Evolutionary conservation across 2,888 invertebrate genomes (phyloP).

Genomic region (Clostera curtula): DNA sequence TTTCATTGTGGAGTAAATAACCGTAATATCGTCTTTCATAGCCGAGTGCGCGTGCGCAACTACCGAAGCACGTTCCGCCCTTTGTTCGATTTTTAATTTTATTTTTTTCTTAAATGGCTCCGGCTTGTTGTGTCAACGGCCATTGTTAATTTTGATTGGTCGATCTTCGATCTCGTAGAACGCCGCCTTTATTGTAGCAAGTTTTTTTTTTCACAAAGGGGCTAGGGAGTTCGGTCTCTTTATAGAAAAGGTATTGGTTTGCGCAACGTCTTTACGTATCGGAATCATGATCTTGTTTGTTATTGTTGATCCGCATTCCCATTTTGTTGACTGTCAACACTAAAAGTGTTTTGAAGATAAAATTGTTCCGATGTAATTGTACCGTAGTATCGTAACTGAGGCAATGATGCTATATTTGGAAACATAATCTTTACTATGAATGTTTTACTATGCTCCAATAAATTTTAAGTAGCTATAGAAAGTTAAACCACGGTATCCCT

Average conservation of each 20-base stretch:
- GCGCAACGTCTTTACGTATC: constrained; percentile 33
- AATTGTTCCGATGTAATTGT: constrained; percentile 17
- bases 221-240: constrained; percentile 20
- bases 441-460: too few relatives aligned
- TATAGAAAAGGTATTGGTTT: constrained; percentile 25
- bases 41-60: constrained; percentile 35
- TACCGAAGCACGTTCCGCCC: constrained; percentile 50
- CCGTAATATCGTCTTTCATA: constrained; percentile 30
- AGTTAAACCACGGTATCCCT: too few relatives aligned
- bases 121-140: constrained; percentile 38
- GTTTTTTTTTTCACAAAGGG: constrained; percentile 21
- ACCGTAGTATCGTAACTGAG: too few relatives aligned
- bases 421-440: too few relatives aligned
- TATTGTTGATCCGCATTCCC: constrained; percentile 29
- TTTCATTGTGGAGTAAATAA: constrained; percentile 21
- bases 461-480: too few relatives aligned
- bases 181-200: constrained; percentile 36
- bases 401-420: too few relatives aligned
- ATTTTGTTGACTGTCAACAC: constrained; percentile 23
- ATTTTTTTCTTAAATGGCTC: constrained; percentile 39
- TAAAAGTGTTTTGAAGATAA: constrained; percentile 17
- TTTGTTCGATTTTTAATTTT: constrained; percentile 41
- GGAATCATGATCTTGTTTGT: constrained; percentile 32
- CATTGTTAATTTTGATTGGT: constrained; percentile 51
- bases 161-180: constrained; percentile 25